A percentile compares a stretch with the other conserved stretches of the same genome.
phyloP scores from a whole-genome alignment of 2,797 vertebrate species.

The Sebastes vulpes region DNA sequence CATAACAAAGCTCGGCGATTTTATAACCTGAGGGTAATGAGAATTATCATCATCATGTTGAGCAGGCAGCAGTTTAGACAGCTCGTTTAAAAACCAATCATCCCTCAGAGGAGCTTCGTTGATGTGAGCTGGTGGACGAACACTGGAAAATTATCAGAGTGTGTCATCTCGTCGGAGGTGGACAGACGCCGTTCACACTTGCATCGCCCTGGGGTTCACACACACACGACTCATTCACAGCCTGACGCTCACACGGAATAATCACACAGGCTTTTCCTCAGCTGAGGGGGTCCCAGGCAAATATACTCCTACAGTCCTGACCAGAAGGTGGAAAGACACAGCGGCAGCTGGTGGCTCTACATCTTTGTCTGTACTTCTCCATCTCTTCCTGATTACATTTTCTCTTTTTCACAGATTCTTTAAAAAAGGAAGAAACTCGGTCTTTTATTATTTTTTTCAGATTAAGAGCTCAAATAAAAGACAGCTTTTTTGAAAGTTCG shows the following conservation, averaged over 20 bases:
- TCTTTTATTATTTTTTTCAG: background rate
- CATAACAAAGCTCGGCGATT: background rate
- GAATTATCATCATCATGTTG: background rate
- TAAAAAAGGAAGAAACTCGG: background rate
- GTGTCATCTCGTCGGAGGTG: background rate
- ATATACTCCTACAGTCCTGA: background rate
- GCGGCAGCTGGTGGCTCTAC: background rate
- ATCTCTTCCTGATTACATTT: background rate
- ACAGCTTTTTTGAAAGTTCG: background rate
- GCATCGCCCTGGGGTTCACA: background rate
- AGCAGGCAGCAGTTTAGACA: conserved; percentile 5
- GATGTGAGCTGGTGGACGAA: background rate
- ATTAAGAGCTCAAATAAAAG: background rate
- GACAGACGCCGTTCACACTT: background rate
- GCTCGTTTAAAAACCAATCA: conserved; percentile 9
- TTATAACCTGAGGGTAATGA: conserved; percentile 16
- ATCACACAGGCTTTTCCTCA: background rate
- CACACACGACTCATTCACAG: background rate
- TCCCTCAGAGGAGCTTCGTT: background rate
- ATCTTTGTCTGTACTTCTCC: background rate
- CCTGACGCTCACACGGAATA: background rate
- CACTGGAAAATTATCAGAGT: background rate
- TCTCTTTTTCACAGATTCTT: background rate
- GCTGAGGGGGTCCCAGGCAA: background rate
- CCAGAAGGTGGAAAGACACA: background rate